Base-by-base conservation (phyloP, 2,797 vertebrate species). In the Lepilemur ruficaudatus region DNA sequence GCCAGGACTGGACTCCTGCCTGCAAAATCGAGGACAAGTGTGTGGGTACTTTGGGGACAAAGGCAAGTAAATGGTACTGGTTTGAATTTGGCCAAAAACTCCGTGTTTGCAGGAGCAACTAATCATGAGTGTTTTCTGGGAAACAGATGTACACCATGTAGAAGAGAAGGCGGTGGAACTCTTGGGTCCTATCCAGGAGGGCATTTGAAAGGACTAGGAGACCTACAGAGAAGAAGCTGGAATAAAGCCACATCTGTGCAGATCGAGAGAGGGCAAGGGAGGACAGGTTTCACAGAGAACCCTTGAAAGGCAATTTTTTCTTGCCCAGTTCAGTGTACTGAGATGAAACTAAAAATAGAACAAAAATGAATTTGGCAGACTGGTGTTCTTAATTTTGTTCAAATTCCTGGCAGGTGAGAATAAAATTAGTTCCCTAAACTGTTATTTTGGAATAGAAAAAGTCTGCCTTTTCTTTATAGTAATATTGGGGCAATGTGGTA, bases 391-490 rank as follows among this genome's bases (percentile, higher is more conserved):
- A 81, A 73, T 70, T 91, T 93, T 94, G 7, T 20, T 63, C 67
- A 75, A 86, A 35, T 28, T 79, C 15, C 35, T 91, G 50, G 48
- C 38, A 80, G 41, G 78, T 35, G 55, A 80, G n/a, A 80, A 63
- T 78, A 52, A 84, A 87, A 83, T 80, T 67, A 86, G 80, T 87
- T 93, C 8, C 48, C 63, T 84, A 95, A 94, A 75, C 8, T 89
- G 15, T 32, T 86, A 86, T 75, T 94, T 87, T 80, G 32, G 8
- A 91, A 94, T 35, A 85, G 10, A 59, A 75, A 96, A 92, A 17
- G 15, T 57, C 30, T 59, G 13, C 32, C 63, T 89, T 72, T 87
- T 52, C 20, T 72, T 15, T 28, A 0, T 41, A 78, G 80, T 78
- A 73, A 22, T 85, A 82, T 43, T 93, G 48, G 30, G 43, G 25